phyloP scores from a whole-genome alignment of 2,113 vertebrate species.

The Myrmecobius fasciatus region DNA sequence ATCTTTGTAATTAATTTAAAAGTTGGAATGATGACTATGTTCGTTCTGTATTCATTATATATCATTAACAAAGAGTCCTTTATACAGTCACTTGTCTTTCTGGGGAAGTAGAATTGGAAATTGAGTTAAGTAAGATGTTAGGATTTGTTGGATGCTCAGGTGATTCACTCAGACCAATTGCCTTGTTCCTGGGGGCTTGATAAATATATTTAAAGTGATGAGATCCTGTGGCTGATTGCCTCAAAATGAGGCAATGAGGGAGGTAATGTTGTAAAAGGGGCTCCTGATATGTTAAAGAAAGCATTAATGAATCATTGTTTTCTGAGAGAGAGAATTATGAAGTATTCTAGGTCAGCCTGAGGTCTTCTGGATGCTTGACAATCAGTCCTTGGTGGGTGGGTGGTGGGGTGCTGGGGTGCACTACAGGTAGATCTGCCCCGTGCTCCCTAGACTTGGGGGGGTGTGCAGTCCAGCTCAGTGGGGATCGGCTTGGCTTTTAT shows the following conservation, averaged over 20 bases:
- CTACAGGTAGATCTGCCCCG: neutral
- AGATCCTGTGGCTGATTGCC: neutral
- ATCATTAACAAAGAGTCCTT: neutral
- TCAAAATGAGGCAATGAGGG: neutral
- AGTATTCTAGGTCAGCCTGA: neutral
- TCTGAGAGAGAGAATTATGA: neutral
- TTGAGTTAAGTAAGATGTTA: neutral
- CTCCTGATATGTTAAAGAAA: neutral
- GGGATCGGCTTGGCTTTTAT: neutral
- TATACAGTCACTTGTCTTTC: neutral
- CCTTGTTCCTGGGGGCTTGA: neutral
- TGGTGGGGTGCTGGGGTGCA: no score
- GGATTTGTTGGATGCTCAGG: constrained; percentile 21
- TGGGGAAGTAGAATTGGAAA: constrained; percentile 13
- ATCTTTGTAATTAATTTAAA: neutral
- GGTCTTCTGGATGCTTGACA: neutral
- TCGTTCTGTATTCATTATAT: neutral
- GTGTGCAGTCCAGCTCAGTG: neutral
- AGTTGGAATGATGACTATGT: neutral
- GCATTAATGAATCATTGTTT: neutral
- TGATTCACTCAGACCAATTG: neutral
- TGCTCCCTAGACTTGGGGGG: neutral
- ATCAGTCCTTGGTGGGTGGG: no score
- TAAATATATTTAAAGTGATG: neutral
- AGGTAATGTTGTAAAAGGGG: neutral